Percentiles rank a stretch among this genome's conserved stretches.
These are phyloP conservation scores for Coptodon rendalli DNA, from an alignment of 2,113 vertebrate genomes.

Conservation along the genomic window DNA sequence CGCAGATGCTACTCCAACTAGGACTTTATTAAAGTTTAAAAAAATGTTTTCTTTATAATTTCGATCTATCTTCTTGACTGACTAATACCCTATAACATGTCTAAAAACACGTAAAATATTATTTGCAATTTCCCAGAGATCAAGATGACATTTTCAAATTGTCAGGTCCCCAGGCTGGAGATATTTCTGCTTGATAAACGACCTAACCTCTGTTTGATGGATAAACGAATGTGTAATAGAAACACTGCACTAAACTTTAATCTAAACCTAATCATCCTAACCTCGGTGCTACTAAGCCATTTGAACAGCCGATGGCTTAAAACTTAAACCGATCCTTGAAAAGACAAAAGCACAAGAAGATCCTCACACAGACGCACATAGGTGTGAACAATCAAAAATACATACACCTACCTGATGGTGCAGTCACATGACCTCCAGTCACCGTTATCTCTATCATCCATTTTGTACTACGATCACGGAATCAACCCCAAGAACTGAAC, in stretches of 20 bases:
- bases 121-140: neutral
- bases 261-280: neutral
- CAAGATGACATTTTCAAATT: neutral
- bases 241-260: neutral
- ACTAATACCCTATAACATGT: rapidly evolving
- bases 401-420: conserved; percentile 44
- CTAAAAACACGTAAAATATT: neutral
- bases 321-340: neutral
- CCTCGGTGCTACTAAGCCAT: neutral
- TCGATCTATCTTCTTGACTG: neutral
- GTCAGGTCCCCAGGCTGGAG: neutral
- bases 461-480: conserved; percentile 48
- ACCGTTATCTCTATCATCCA: conserved; percentile 37
- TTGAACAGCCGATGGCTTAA: neutral
- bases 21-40: neutral
- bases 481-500: conserved; percentile 38
- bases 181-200: neutral
- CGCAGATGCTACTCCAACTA: neutral
- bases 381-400: neutral
- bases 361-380: neutral
- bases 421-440: conserved; percentile 46
- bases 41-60: neutral
- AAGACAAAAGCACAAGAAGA: neutral
- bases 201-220: neutral
- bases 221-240: neutral